Conservation (phyloP, 2,888 invertebrate genomes). For the Machimus atricapillus region DNA sequence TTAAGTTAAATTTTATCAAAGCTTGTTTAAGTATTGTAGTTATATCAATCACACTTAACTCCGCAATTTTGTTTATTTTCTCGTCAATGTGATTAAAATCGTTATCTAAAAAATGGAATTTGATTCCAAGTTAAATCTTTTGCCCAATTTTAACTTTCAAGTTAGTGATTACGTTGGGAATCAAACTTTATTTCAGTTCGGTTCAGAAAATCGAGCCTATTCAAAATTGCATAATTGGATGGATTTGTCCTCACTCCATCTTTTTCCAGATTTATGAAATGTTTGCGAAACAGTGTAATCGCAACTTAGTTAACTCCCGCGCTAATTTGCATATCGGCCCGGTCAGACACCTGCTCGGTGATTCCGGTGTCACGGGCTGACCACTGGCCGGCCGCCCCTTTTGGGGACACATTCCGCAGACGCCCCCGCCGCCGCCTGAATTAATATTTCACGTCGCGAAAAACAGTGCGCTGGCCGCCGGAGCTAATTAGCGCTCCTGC, state of each 20-base stretch:
- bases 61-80: no score
- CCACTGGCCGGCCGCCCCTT: not conserved
- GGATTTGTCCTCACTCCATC: not conserved
- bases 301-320: not conserved
- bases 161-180: not conserved
- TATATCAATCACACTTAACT: no score
- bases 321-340: not conserved
- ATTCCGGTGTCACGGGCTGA: not conserved
- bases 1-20: no score
- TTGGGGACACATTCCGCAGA: not conserved
- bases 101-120: no score
- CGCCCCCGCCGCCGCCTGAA: not conserved
- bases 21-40: no score
- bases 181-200: no score
- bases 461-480: not conserved
- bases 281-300: not conserved
- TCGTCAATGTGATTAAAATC: no score
- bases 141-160: not conserved
- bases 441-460: not conserved
- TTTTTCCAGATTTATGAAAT: not conserved
- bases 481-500: not conserved
- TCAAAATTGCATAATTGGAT: not conserved
- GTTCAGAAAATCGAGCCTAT: not conserved
- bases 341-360: not conserved
- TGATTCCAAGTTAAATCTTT: no score